Base-by-base conservation (phyloP, 1,140 invertebrate species). In the Dendrolimus punctatus region DNA sequence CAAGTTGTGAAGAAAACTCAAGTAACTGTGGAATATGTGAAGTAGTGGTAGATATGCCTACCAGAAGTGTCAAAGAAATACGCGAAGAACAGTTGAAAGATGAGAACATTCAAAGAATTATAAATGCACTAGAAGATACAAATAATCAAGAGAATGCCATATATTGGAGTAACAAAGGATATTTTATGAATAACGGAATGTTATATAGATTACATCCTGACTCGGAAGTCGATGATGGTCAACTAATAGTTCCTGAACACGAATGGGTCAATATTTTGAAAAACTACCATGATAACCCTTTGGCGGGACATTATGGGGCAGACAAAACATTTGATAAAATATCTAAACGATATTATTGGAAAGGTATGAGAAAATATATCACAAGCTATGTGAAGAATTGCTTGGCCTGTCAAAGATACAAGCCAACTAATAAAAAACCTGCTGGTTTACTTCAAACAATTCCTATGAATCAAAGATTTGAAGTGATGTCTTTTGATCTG, bases 401-500 rank as follows among this genome's bases (percentile, higher is more conserved):
- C 6, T 8, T 57, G 2, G 5, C 45, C 5, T 75, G 70, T 48
- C 64, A 76, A 46, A 45, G 60, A 38, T 76, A 67, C 51, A 79
- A 79, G 50, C 49, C 68, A 6, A 38, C 46, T 9, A 76, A 70
- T 42, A 6, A 50, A 40, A 76, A 78, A 56, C 68, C 68, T 6
- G 60, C 64, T 0, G 71, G 69, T 0, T 43, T 72, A 38, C 44
- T 66, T 6, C 63, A 67, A 49, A 62, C 60, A 4, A 51, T 55
- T 38, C 47, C 61, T 0, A 44, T 44, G 5, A 55, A 53, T 9
- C 48, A 64, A 8, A 42, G 73, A 38, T 80, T 78, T 51, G 72
- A 78, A 52, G 56, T 60, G 2, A 9, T 62, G 6, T 10, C 73
- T 0, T 36, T 80, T 4, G 75, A 79, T 47, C 53, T 77, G n/a